Conservation (phyloP, 2,797 vertebrate genomes). For the Epinephelus malabaricus region DNA sequence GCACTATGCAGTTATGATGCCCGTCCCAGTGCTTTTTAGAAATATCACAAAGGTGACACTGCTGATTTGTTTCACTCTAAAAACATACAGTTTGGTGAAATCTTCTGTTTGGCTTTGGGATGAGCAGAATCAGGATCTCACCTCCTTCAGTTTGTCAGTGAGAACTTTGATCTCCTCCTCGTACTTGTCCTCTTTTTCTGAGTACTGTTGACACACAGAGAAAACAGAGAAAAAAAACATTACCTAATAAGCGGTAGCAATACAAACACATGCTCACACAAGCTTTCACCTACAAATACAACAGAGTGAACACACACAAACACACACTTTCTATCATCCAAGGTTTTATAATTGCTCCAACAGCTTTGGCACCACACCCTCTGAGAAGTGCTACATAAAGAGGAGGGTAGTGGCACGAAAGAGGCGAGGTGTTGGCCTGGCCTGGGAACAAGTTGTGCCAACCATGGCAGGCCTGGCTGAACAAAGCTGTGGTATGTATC, state of each 20-base stretch:
- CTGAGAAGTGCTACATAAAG: neutral
- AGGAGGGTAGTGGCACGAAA: neutral
- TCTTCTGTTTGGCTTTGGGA: neutral
- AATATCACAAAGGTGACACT: neutral
- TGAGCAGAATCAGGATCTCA: slow-evolving; percentile 53
- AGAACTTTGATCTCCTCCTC: slow-evolving; percentile 99
- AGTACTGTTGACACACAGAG: slow-evolving; percentile 88
- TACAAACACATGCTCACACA: slow-evolving; percentile 9
- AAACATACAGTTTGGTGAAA: neutral
- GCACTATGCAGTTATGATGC: neutral
- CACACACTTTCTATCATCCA: neutral
- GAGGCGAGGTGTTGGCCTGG: slow-evolving; percentile 25
- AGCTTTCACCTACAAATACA: slow-evolving; percentile 11
- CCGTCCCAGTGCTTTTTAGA: accelerated
- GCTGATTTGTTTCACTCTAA: neutral
- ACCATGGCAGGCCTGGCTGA: slow-evolving; percentile 28
- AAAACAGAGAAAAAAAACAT: slow-evolving; percentile 21
- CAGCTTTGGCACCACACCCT: slow-evolving; percentile 32
- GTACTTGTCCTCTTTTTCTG: slow-evolving; percentile 99
- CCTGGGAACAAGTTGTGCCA: slow-evolving; percentile 50
- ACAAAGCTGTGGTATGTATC: slow-evolving; percentile 26
- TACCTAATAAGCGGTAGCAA: slow-evolving; percentile 8
- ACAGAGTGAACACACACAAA: slow-evolving; percentile 18
- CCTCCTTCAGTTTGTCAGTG: slow-evolving; percentile 90
- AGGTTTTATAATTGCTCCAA: neutral